A percentile compares a stretch with the other conserved stretches of the same genome.
Evolutionary conservation across 1,140 invertebrate genomes (phyloP).

Genomic region (Drosophila pseudoananassae): DNA sequence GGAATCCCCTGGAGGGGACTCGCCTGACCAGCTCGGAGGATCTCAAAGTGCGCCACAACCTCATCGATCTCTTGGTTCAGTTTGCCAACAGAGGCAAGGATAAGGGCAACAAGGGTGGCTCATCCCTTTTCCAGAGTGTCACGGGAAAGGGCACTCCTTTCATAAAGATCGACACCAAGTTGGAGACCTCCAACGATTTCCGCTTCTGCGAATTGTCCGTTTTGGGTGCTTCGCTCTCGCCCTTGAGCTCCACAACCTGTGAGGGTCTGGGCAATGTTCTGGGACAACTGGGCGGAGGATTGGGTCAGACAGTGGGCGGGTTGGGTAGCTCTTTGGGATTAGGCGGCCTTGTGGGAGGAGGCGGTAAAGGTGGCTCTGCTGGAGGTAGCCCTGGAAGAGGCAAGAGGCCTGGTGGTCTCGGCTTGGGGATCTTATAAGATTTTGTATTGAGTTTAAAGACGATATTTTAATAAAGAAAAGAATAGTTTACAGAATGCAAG

Average conservation of each 20-base stretch:
- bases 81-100: constrained; percentile 85
- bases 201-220: constrained; percentile 87
- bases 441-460: not conserved
- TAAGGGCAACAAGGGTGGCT: constrained; percentile 50
- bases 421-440: constrained; percentile 53
- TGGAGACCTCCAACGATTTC: constrained; percentile 85
- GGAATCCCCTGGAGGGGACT: constrained; percentile 84
- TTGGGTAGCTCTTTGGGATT: constrained; percentile 44
- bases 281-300: constrained; percentile 53
- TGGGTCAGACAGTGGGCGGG: constrained; percentile 38
- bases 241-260: constrained; percentile 85
- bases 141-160: constrained; percentile 85
- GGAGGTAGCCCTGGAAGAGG: constrained; percentile 1
- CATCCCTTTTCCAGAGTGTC: constrained; percentile 84
- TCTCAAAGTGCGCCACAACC: constrained; percentile 86
- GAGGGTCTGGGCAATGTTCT: constrained; percentile 64
- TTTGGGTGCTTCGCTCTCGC: constrained; percentile 85
- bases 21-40: constrained; percentile 85
- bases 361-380: constrained; percentile 11
- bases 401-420: constrained; percentile 37
- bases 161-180: constrained; percentile 85
- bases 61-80: constrained; percentile 87
- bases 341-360: constrained; percentile 18
- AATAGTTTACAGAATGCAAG: not conserved
- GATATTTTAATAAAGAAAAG: not conserved